phyloP scores from a whole-genome alignment of 2,113 vertebrate genomes.

The Petrocephalus zakoni region DNA sequence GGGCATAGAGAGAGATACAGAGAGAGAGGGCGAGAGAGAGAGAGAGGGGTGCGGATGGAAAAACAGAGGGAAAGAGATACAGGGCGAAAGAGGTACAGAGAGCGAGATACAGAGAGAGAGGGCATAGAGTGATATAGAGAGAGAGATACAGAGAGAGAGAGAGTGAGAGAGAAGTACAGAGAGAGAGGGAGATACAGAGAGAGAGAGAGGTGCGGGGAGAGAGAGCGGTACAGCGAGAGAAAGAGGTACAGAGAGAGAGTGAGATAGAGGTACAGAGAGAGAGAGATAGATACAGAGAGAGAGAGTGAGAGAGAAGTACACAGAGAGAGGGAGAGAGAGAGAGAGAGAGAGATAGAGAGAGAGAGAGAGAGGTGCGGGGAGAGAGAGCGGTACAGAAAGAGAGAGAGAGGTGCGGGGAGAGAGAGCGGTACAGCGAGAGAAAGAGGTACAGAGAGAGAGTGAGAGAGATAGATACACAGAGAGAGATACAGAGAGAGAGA shows the following conservation, averaged over 20 bases:
- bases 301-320: conserved; percentile 8
- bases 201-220: conserved; percentile 34
- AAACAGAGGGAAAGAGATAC: conserved; percentile 35
- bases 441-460: conserved; percentile 37
- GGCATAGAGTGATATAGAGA: no score
- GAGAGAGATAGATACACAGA: conserved; percentile 45
- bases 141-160: conserved; percentile 30
- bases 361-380: conserved; percentile 43
- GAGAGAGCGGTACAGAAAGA: no score
- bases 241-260: conserved; percentile 27
- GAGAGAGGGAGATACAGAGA: neutral
- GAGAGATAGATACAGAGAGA: conserved; percentile 31
- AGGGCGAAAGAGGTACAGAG: conserved; percentile 23
- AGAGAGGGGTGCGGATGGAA: conserved; percentile 42
- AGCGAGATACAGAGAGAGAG: conserved; percentile 11
- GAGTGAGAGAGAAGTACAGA: conserved; percentile 34
- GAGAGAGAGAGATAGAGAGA: conserved; percentile 41
- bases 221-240: conserved; percentile 43
- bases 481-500: conserved; percentile 29
- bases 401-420: conserved; percentile 31
- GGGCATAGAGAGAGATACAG: conserved; percentile 34
- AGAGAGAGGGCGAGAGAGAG: conserved; percentile 43
- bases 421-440: neutral
- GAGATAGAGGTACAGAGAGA: conserved; percentile 31
- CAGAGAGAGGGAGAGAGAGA: conserved; percentile 25